Evolutionary conservation across 2,888 invertebrate genomes (phyloP).

Genomic region (Mesopsocus fuscifrons): DNA sequence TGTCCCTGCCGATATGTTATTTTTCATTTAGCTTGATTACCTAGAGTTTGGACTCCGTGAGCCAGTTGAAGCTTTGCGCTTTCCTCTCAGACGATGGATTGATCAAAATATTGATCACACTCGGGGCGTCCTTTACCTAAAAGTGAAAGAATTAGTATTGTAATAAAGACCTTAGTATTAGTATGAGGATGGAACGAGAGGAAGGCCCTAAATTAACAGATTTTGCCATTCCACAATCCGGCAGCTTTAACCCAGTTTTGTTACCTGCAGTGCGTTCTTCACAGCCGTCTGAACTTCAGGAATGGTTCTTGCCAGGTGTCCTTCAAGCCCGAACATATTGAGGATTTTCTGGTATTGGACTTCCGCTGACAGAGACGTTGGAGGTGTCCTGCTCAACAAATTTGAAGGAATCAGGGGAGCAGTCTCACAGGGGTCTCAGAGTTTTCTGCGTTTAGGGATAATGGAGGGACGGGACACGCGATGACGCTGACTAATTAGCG

Average conservation of each 20-base stretch:
- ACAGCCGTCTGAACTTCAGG: conserved; percentile 56
- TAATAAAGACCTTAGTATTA: conserved; percentile 1
- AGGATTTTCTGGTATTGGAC: conserved; percentile 82
- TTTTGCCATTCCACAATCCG: background rate
- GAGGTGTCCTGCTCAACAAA: conserved; percentile 83
- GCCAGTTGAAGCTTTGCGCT: conserved; percentile 78
- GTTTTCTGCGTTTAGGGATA: too few species aligned
- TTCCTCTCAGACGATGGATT: conserved; percentile 76
- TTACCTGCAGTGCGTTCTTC: conserved; percentile 37
- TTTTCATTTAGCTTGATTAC: too few species aligned
- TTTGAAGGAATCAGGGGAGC: conserved; percentile 10
- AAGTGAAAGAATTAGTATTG: conserved; percentile 3
- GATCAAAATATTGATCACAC: conserved; percentile 80
- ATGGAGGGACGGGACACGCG: too few species aligned
- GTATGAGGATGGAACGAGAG: background rate
- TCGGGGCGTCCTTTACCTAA: conserved; percentile 39
- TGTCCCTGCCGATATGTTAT: too few species aligned
- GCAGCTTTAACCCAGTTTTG: too few species aligned
- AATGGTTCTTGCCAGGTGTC: conserved; percentile 59
- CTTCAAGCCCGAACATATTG: conserved; percentile 64
- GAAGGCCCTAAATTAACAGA: background rate
- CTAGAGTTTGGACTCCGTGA: conserved; percentile 82
- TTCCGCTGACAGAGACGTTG: conserved; percentile 56
- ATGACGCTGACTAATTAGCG: too few species aligned
- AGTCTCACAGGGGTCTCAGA: too few species aligned